Conservation (phyloP, 2,888 invertebrate species). For the Chloromyia formosa region DNA sequence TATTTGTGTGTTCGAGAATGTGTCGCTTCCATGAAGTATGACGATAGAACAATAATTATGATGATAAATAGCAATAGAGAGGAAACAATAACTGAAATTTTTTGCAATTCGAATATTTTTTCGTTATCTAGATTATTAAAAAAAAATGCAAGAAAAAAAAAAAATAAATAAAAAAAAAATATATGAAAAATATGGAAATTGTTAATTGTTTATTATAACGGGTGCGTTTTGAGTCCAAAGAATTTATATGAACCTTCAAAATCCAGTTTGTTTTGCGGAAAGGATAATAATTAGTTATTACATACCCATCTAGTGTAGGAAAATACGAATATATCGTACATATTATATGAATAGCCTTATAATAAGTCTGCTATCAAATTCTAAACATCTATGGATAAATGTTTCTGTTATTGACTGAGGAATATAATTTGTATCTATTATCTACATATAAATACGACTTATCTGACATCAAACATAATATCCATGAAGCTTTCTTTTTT, state of each 20-base stretch:
- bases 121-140: background rate
- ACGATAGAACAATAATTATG: conserved; percentile 12
- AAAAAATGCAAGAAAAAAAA: background rate
- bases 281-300: background rate
- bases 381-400: conserved; percentile 31
- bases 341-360: background rate
- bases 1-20: conserved; percentile 8
- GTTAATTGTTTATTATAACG: conserved; percentile 28
- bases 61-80: conserved; percentile 18
- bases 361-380: conserved; percentile 32
- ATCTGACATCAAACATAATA: conserved; percentile 1
- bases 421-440: background rate
- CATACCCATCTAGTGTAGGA: background rate
- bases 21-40: conserved; percentile 43
- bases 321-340: background rate
- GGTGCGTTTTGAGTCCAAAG: conserved; percentile 41
- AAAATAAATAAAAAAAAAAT: background rate
- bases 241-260: conserved; percentile 31
- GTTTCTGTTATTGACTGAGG: conserved; percentile 34
- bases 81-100: conserved; percentile 8
- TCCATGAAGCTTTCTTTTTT: conserved; percentile 17
- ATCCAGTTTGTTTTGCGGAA: background rate
- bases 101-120: conserved; percentile 30
- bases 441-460: background rate
- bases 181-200: background rate